Evolutionary conservation across 2,888 invertebrate genomes (phyloP).

Genomic region (Andrena minutula): DNA sequence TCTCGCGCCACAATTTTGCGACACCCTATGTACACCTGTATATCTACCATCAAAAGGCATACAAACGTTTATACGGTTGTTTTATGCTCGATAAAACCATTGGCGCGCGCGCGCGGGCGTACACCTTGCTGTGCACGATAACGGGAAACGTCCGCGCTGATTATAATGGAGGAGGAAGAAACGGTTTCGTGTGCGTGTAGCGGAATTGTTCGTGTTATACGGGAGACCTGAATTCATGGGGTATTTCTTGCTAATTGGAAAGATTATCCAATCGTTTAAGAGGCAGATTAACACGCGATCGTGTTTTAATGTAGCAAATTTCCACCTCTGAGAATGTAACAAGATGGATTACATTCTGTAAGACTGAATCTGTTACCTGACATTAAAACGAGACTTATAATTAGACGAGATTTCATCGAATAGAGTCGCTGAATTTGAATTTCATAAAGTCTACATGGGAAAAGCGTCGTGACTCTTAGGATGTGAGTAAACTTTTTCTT

Average conservation of each 20-base stretch:
- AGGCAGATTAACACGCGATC: background rate
- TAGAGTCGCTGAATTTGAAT: too few relatives aligned
- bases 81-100: constrained; percentile 24
- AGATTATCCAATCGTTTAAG: constrained; percentile 4
- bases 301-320: background rate
- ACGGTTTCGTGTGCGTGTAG: constrained; percentile 4
- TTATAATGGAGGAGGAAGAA: constrained; percentile 17
- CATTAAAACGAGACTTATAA: background rate
- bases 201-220: background rate
- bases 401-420: too few relatives aligned
- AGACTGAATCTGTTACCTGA: background rate
- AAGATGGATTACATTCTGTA: background rate
- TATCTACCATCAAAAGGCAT: background rate
- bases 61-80: constrained; percentile 24
- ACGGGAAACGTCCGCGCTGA: constrained; percentile 29
- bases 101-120: background rate
- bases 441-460: too few relatives aligned
- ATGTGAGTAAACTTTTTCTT: too few relatives aligned
- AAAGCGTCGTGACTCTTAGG: too few relatives aligned
- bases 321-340: background rate
- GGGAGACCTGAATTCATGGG: background rate
- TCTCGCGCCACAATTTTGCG: background rate
- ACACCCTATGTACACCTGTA: background rate
- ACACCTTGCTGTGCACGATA: constrained; percentile 19
- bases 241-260: constrained; percentile 12